These are phyloP conservation scores for Drosophila emarginata DNA, from an alignment of 2,888 invertebrate species.

Conservation along the genomic window DNA sequence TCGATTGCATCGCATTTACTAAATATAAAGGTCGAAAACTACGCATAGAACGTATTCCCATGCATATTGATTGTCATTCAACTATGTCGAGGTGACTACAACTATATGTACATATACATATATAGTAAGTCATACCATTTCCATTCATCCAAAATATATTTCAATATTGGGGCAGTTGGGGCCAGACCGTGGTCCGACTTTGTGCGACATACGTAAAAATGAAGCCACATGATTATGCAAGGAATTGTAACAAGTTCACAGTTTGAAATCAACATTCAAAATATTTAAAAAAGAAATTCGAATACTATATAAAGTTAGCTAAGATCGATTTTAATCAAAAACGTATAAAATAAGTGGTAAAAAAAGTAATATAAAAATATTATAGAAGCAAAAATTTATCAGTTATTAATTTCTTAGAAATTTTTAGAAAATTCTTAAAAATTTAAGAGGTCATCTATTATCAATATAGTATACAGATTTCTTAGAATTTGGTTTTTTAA, in stretches of 20 bases:
- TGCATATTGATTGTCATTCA: slow-evolving; percentile 6
- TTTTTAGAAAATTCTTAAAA: no score
- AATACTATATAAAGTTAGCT: no score
- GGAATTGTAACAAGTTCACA: neutral
- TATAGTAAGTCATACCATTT: neutral
- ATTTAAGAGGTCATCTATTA: no score
- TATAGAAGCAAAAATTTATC: no score
- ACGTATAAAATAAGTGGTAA: no score
- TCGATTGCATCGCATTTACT: neutral
- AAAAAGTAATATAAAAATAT: no score
- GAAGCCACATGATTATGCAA: neutral
- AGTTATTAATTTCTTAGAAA: no score
- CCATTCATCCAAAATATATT: slow-evolving; percentile 1
- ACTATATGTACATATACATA: no score
- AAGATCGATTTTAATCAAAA: no score
- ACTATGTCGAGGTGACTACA: slow-evolving; percentile 13
- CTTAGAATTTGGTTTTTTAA: no score
- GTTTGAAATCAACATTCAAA: neutral
- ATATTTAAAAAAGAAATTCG: neutral
- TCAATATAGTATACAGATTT: no score
- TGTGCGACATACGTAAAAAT: neutral
- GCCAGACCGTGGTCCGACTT: neutral
- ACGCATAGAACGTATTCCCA: neutral
- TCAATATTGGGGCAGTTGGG: neutral
- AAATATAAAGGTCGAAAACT: neutral